Base-by-base conservation (phyloP, 2,888 invertebrate genomes). In the Agrochola macilenta region DNA sequence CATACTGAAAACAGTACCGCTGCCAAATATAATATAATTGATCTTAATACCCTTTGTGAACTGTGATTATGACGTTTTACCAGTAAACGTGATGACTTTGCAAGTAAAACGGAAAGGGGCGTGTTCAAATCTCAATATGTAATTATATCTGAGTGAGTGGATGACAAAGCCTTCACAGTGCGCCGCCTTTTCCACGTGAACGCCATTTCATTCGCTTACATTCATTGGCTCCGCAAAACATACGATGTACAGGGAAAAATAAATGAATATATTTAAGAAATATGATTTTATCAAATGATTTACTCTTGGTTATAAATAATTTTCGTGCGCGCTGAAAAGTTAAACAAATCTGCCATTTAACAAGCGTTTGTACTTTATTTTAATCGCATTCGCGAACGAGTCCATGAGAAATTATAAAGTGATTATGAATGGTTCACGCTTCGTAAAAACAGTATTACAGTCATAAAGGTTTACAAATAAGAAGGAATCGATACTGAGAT, bases 151-250 rank as follows among this genome's bases (percentile, higher is more conserved):
- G 78, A 84, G 69, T 83, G 87, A 82, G 78, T 74, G 80, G 77
- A 64, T 85, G 52, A 82, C 84, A 84, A 84, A 85, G 84, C 72
- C 76, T 85, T 87, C 39, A 81, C 79, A 75, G 83, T 78, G 80
- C 68, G 80, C 81, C 79, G 85, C 83, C 79, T 83, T 87, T 87
- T 87, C 87, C 87, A 87, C 85, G 68, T 85, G 87, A 87, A 85
- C 83, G 87, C 85, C 76, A 73, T 78, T 80, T 74, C 69, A 69
- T 76, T 85, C 81, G 73, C 76, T 65, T 43, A 82, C 76, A 85
- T 85, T 81, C 77, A 87, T 80, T 85, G 86, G 84, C 82, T 87
- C 61, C 83, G 75, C 64, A 69, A 74, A 78, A 79, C 74, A 87
- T 79, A 78, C 75, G 78, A 69, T 77, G 65, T 75, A 75, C 63